phyloP scores from a whole-genome alignment of 1,140 invertebrate species.

The silkworm (Bombyx mori) region ASM3026992v2 NC_085117.1:9669001-9669500 shows the following conservation, averaged over 20 bases:
- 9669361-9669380: slow-evolving; percentile 49
- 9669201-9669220: slow-evolving; percentile 36
- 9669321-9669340: slow-evolving; percentile 49
- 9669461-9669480: too few species aligned
- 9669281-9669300: slow-evolving; percentile 32
- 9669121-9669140: slow-evolving; percentile 48
- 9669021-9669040: slow-evolving; percentile 59
- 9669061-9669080: slow-evolving; percentile 23
- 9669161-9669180: slow-evolving; percentile 47
- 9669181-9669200: slow-evolving; percentile 42
- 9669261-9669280: slow-evolving; percentile 43
- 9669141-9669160: slow-evolving; percentile 44
- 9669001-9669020: slow-evolving; percentile 60
- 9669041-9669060: slow-evolving; percentile 49
- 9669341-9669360: slow-evolving; percentile 59
- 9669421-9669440: slow-evolving; percentile 52
- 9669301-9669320: slow-evolving; percentile 48
- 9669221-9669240: slow-evolving; percentile 41
- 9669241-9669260: slow-evolving; percentile 56
- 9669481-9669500: too few species aligned
- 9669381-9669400: slow-evolving; percentile 49
- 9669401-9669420: slow-evolving; percentile 62
- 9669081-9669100: slow-evolving; percentile 46
- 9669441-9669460: too few species aligned
- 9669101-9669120: slow-evolving; percentile 52